These are phyloP conservation scores for Agrotis clavis DNA, from an alignment of 2,888 invertebrate genomes.

Conservation along the genomic window DNA sequence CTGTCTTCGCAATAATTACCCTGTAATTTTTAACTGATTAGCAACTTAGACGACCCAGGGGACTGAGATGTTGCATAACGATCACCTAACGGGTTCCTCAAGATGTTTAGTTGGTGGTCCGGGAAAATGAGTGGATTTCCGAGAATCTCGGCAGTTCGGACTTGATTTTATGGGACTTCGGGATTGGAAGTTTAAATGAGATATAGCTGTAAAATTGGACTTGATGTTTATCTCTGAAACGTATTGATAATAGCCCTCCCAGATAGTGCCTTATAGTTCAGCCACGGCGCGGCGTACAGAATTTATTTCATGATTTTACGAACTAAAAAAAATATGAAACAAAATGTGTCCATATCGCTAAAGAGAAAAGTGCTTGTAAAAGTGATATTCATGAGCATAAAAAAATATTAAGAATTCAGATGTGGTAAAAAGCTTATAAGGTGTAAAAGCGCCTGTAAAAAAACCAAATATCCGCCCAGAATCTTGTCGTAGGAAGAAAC, in stretches of 20 bases:
- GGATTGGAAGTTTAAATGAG: slow-evolving; percentile 37
- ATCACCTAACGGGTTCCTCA: slow-evolving; percentile 31
- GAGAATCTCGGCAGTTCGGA: slow-evolving; percentile 30
- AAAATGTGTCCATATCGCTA: neutral
- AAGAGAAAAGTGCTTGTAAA: neutral
- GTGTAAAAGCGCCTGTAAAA: slow-evolving; percentile 3
- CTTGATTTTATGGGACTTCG: slow-evolving; percentile 36
- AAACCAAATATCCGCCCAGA: slow-evolving; percentile 34
- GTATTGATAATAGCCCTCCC: neutral
- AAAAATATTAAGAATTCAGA: neutral
- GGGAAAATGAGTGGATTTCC: slow-evolving; percentile 24
- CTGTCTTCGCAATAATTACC: slow-evolving; percentile 52
- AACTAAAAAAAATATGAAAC: too few species aligned
- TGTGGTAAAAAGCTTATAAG: too few species aligned
- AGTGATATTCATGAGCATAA: neutral
- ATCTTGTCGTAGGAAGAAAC: slow-evolving; percentile 67
- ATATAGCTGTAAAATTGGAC: slow-evolving; percentile 28
- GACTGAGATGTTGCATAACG: slow-evolving; percentile 23
- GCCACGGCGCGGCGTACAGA: too few species aligned
- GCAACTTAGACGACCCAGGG: slow-evolving; percentile 19
- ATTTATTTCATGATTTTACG: too few species aligned
- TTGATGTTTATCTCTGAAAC: slow-evolving; percentile 21
- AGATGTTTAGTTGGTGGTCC: slow-evolving; percentile 40
- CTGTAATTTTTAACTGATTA: slow-evolving; percentile 58
- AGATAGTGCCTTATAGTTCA: too few species aligned